These are phyloP conservation scores for Xylota sylvarum DNA, from an alignment of 2,888 invertebrate genomes.

Conservation along the genomic window DNA sequence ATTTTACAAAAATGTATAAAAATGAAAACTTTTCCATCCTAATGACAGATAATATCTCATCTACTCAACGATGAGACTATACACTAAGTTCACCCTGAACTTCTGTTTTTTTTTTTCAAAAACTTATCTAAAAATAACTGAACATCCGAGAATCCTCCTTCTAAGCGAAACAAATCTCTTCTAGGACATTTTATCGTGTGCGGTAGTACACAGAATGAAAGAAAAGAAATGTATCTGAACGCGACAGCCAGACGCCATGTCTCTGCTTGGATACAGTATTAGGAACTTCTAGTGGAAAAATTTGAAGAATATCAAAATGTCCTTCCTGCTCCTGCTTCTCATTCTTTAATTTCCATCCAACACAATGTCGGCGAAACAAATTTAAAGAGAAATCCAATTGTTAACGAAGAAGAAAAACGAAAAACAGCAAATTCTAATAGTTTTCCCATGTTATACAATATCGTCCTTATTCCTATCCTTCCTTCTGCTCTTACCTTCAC, in stretches of 20 bases:
- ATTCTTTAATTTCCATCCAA: slow-evolving; percentile 28
- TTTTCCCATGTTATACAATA: slow-evolving; percentile 39
- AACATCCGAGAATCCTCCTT: slow-evolving; percentile 30
- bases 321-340: neutral
- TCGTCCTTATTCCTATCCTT: neutral
- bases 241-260: slow-evolving; percentile 66
- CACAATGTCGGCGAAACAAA: slow-evolving; percentile 9
- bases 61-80: neutral
- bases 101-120: slow-evolving; percentile 23
- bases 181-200: slow-evolving; percentile 22
- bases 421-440: slow-evolving; percentile 30
- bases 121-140: slow-evolving; percentile 45
- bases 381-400: slow-evolving; percentile 35
- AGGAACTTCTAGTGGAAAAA: too few species aligned
- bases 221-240: slow-evolving; percentile 15
- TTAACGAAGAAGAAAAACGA: neutral
- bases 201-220: neutral
- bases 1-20: slow-evolving; percentile 34
- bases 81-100: slow-evolving; percentile 51
- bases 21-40: slow-evolving; percentile 33
- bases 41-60: slow-evolving; percentile 40
- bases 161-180: slow-evolving; percentile 17
- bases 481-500: slow-evolving; percentile 61
- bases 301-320: slow-evolving; percentile 19
- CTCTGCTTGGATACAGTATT: slow-evolving; percentile 53